Evolutionary conservation across 2,797 vertebrate species (phyloP).

Genomic region (Anguilla pacifica): DNA sequence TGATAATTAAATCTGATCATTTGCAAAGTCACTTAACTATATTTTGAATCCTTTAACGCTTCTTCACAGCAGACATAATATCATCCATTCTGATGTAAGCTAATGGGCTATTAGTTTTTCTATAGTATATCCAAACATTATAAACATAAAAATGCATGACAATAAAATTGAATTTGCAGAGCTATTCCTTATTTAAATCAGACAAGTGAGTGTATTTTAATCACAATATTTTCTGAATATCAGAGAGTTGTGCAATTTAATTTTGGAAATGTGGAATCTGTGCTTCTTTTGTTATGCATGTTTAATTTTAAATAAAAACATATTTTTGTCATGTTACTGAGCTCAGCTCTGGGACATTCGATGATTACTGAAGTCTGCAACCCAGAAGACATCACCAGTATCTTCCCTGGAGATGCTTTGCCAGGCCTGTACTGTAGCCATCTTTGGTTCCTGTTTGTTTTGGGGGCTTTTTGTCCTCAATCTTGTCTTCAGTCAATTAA

Average conservation of each 20-base stretch:
- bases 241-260: not conserved
- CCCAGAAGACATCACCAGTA: too few species aligned
- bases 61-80: not conserved
- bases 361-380: too few species aligned
- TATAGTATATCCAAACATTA: not conserved
- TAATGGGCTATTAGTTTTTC: not conserved
- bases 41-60: not conserved
- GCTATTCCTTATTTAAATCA: not conserved
- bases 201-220: not conserved
- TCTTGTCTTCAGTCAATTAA: too few species aligned
- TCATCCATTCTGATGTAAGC: not conserved
- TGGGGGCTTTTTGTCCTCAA: too few species aligned
- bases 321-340: too few species aligned
- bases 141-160: not conserved
- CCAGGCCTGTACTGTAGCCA: too few species aligned
- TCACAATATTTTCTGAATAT: not conserved
- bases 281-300: not conserved
- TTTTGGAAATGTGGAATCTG: not conserved
- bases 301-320: not conserved
- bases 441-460: too few species aligned
- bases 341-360: too few species aligned
- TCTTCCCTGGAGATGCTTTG: not conserved
- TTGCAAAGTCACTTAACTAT: not conserved
- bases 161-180: not conserved
- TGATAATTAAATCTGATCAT: not conserved